Evolutionary conservation across 2,113 vertebrate genomes (phyloP), one percentile per base, ranked within the genome.

Genomic region (Charadrius vociferus): DNA sequence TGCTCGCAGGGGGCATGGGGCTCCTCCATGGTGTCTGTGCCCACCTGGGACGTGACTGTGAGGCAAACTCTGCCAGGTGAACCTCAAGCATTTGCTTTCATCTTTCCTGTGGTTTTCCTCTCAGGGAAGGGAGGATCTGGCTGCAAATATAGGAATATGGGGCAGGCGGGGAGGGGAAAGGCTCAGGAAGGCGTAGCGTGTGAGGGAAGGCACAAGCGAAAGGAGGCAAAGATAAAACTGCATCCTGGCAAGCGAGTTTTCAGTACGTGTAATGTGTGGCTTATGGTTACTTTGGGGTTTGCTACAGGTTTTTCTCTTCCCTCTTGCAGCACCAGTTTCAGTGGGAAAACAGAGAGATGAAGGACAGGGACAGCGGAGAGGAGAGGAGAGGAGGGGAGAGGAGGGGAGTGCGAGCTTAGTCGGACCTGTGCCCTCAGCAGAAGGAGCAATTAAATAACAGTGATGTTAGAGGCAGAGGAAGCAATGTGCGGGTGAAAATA

Each of bases 241-340:
- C 47, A 29, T 65, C 58, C 30, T 63, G 21, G 65, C 3, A 5
- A 59, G 37, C 23, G n/a, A 80, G 17, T 45, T 65, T 43, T 92
- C 45, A 34, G 70, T 19, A 19, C 0, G 4, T 0, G 0, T 65
- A 19, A 7, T 15, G 45, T 23, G 34, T 29, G 37, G 29, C 24
- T 78, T 34, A 36, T 0, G 2, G 47, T 41, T 32, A 12, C n/a
- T 74, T 52, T 1, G 2, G 24, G 27, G 15, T 73, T 86, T 75
- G 37, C 49, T 81, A 3, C 1, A 0, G 32, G 8, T 59, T 77
- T 73, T 73, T 61, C 29, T 50, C 36, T 43, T 77, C 56, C 21
- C 52, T 77, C 34, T 83, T 74, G n/a, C 34, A 18, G 73, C 45
- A 59, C 9, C 9, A 10, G 2, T 80, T 88, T 73, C 34, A 36